Evolutionary conservation across 1,140 invertebrate genomes (phyloP).

Genomic region (Ips typographus): DNA sequence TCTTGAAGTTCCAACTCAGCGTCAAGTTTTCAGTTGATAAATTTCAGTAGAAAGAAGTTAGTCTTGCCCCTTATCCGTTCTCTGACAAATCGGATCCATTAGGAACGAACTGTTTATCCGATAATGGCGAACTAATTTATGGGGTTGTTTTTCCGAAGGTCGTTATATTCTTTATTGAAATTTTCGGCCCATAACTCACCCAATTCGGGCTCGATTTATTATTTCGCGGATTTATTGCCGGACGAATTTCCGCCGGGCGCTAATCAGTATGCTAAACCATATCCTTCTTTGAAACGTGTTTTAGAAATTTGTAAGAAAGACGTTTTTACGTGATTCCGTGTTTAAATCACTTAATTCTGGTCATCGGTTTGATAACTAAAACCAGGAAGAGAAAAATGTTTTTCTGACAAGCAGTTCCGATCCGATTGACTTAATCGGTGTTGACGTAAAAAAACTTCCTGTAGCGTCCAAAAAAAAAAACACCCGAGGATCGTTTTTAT

Average conservation of each 20-base stretch:
- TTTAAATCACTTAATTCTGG: too few relatives aligned
- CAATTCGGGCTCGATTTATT: conserved; percentile 8
- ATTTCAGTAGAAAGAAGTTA: conserved; percentile 2
- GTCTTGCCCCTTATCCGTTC: conserved; percentile 25
- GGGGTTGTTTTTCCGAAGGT: conserved; percentile 25
- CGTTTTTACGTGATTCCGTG: too few relatives aligned
- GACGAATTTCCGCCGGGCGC: neutral
- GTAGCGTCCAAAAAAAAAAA: neutral
- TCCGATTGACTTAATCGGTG: neutral
- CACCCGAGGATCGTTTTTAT: neutral
- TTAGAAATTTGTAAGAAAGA: too few relatives aligned
- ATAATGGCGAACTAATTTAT: conserved; percentile 33
- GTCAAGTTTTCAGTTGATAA: conserved; percentile 1
- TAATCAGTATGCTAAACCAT: too few relatives aligned
- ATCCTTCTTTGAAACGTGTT: too few relatives aligned
- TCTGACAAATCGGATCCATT: conserved; percentile 31
- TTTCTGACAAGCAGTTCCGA: too few relatives aligned
- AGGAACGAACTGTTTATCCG: conserved; percentile 32
- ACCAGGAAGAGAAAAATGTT: too few relatives aligned
- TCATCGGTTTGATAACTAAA: too few relatives aligned
- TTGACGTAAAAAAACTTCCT: neutral
- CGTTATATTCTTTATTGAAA: conserved; percentile 31
- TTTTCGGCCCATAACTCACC: conserved; percentile 20
- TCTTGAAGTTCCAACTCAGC: neutral
- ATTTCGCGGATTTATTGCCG: conserved; percentile 12